These are phyloP conservation scores for Drosophila virilis DNA, from an alignment of 1,140 invertebrate genomes.

Conservation along the genomic window DNA sequence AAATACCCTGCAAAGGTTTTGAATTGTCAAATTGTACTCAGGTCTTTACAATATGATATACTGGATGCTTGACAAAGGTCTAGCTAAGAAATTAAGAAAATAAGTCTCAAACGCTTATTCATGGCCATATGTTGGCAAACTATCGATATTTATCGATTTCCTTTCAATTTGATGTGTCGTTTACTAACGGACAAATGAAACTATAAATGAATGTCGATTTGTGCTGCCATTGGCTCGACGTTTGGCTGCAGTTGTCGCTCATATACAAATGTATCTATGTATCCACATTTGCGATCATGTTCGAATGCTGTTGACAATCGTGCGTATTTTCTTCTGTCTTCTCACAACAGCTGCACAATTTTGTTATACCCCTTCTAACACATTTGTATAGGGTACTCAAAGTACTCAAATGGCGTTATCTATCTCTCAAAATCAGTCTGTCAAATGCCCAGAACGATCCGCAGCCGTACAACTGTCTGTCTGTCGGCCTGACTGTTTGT, in stretches of 20 bases:
- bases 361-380: not conserved
- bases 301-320: slow-evolving; percentile 6
- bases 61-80: too few species aligned
- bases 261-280: slow-evolving; percentile 25
- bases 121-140: too few species aligned
- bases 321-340: not conserved
- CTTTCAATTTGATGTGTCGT: too few species aligned
- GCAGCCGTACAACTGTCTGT: slow-evolving; percentile 50
- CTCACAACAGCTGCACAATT: not conserved
- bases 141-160: too few species aligned
- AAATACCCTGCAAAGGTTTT: not conserved
- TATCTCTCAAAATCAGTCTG: slow-evolving; percentile 38
- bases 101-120: too few species aligned
- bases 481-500: slow-evolving; percentile 20
- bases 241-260: slow-evolving; percentile 12
- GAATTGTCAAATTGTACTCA: too few species aligned
- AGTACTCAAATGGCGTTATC: slow-evolving; percentile 25
- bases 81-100: too few species aligned
- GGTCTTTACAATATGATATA: too few species aligned
- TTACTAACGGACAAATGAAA: too few species aligned
- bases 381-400: not conserved
- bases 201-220: not conserved
- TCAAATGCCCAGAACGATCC: slow-evolving; percentile 41
- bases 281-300: slow-evolving; percentile 4
- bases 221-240: not conserved